A percentile compares a stretch with the other conserved stretches of the same genome.
Conservation (phyloP, 2,113 vertebrate species). For the Crotophaga sulcirostris region DNA sequence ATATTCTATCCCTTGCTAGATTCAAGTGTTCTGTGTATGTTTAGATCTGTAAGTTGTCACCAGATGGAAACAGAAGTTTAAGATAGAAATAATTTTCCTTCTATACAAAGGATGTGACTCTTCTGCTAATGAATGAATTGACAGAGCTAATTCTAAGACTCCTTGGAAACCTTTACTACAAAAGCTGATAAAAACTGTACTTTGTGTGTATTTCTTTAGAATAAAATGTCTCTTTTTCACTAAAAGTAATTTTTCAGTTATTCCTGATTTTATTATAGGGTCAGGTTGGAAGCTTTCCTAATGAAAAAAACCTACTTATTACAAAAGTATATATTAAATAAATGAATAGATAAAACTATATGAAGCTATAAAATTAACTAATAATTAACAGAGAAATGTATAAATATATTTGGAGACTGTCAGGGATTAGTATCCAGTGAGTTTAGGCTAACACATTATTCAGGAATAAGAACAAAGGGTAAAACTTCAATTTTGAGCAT, state of each 20-base stretch:
- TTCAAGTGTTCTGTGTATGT: fast-evolving
- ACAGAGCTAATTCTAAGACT: background rate
- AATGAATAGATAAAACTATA: background rate
- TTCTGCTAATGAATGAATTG: background rate
- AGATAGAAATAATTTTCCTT: background rate
- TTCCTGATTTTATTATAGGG: background rate
- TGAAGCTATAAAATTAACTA: background rate
- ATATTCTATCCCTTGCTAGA: background rate
- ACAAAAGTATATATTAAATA: background rate
- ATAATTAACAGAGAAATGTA: background rate
- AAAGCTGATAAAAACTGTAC: background rate
- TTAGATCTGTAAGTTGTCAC: background rate
- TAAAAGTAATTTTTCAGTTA: background rate
- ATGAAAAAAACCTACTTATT: background rate
- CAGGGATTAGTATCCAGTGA: background rate
- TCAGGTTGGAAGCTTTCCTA: background rate
- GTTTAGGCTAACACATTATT: background rate
- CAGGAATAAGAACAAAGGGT: background rate
- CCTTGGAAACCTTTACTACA: background rate
- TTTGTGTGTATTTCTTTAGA: background rate
- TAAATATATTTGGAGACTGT: background rate
- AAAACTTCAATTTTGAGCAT: background rate
- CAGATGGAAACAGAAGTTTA: background rate
- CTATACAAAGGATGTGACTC: background rate
- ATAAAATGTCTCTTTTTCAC: background rate